Base-by-base conservation (phyloP, 2,797 vertebrate genomes). In the Falco rusticolus region DNA sequence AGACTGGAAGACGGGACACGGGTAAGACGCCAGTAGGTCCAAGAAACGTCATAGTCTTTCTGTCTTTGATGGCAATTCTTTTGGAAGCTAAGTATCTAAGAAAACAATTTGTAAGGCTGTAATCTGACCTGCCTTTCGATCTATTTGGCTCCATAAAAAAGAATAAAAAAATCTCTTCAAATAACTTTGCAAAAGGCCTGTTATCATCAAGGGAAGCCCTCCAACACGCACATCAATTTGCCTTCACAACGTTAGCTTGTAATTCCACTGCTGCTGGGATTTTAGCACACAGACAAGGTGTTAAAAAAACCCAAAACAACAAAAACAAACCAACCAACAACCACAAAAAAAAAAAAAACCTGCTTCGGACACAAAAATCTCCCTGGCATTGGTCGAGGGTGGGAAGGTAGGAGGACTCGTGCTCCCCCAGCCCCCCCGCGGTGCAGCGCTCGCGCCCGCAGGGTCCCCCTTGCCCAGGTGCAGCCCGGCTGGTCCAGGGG, bases 111-210 rank as follows among this genome's bases (percentile, higher is more conserved):
- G 0, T 94, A 95, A 97, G 94, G 96, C 96, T 90, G 82, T 51
- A 75, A 65, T 37, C 87, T 59, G 69, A 91, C 85, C 90, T 63
- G 76, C 91, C 68, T 86, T 85, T 96, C 96, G 89, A 96, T 95
- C 85, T 77, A 56, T 78, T 91, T 75, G 90, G 94, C 90, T 96
- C 53, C 74, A 19, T 24, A 43, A 65, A 68, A 94, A 69, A 15
- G 0, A 69, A 66, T 14, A 71, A 77, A 66, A 88, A 33, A 71
- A 37, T 75, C 68, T 64, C 65, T 75, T 89, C 75, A 70, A 92
- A 24, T 33, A 80, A 59, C 83, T 87, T 50, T 43, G 87, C 81
- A 78, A 63, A 94, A 93, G 81, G 93, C 70, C 69, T 33, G 54
- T 25, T 37, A 28, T 31, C 72, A 24, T 26, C 39, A 11, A 54